Conservation (phyloP, 1,140 invertebrate genomes). For the Hydropsyche tenuis region DNA sequence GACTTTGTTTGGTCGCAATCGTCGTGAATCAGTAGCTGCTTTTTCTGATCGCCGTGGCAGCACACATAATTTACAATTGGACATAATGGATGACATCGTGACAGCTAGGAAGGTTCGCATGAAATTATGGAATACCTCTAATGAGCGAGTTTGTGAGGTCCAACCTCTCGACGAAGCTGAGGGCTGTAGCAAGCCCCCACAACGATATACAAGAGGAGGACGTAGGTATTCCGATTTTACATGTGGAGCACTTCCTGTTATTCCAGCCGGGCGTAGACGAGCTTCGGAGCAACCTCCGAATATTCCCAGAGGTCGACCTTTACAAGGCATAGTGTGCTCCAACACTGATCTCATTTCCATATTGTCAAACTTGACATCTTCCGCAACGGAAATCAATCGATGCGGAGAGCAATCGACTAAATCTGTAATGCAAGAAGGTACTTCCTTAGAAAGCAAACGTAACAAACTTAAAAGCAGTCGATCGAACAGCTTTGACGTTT, state of each 20-base stretch:
- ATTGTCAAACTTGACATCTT: constrained; percentile 79
- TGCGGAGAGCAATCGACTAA: constrained; percentile 59
- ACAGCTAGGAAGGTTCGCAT: constrained; percentile 80
- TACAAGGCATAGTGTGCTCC: constrained; percentile 72
- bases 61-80: constrained; percentile 80
- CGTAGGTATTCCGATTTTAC: constrained; percentile 78
- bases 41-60: constrained; percentile 75
- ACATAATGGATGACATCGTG: constrained; percentile 87
- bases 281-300: constrained; percentile 71
- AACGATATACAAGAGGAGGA: constrained; percentile 65
- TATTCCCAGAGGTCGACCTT: constrained; percentile 56
- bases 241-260: constrained; percentile 58
- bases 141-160: constrained; percentile 80
- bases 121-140: constrained; percentile 82
- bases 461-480: constrained; percentile 68
- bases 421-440: constrained; percentile 20
- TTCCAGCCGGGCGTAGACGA: constrained; percentile 64
- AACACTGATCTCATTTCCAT: constrained; percentile 81
- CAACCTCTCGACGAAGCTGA: constrained; percentile 72
- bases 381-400: constrained; percentile 77
- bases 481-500: constrained; percentile 83
- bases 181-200: constrained; percentile 60
- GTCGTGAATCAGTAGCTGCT: constrained; percentile 80
- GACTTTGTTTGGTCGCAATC: constrained; percentile 74
- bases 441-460: constrained; percentile 58